phyloP scores from a whole-genome alignment of 1,140 invertebrate species.

The Bactericera cockerelli region DNA sequence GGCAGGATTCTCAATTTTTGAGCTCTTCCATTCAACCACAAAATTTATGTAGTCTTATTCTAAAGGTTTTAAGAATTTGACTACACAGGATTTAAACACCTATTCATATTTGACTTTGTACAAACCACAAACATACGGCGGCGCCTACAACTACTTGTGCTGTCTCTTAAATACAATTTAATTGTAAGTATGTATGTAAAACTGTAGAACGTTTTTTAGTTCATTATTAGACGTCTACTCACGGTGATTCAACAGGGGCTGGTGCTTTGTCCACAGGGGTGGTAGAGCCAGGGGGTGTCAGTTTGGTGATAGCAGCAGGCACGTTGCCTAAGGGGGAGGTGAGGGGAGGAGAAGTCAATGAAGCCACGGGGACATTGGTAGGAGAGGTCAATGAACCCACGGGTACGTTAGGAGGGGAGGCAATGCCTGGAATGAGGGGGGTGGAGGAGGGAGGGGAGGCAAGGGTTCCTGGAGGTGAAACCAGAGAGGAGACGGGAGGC shows the following conservation, averaged over 20 bases:
- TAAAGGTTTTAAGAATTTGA: no score
- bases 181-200: no score
- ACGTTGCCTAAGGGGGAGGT: neutral
- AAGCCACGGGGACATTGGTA: conserved; percentile 18
- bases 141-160: no score
- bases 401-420: conserved; percentile 9
- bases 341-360: neutral
- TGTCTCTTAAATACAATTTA: no score
- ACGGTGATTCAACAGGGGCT: conserved; percentile 35
- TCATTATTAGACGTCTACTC: no score
- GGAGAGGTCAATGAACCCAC: conserved; percentile 21
- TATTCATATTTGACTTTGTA: no score
- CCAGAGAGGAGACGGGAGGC: conserved; percentile 19
- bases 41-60: no score
- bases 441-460: conserved; percentile 24
- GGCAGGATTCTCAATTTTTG: no score
- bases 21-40: no score
- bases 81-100: no score
- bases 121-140: no score
- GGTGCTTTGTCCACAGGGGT: conserved; percentile 24
- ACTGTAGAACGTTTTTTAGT: no score
- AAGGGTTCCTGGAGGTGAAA: conserved; percentile 21
- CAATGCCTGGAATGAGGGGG: conserved; percentile 8
- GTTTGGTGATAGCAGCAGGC: neutral
- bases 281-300: conserved; percentile 18